Evolutionary conservation across 2,797 vertebrate genomes (phyloP).

Genomic region (Tauraco hartlaubi): DNA sequence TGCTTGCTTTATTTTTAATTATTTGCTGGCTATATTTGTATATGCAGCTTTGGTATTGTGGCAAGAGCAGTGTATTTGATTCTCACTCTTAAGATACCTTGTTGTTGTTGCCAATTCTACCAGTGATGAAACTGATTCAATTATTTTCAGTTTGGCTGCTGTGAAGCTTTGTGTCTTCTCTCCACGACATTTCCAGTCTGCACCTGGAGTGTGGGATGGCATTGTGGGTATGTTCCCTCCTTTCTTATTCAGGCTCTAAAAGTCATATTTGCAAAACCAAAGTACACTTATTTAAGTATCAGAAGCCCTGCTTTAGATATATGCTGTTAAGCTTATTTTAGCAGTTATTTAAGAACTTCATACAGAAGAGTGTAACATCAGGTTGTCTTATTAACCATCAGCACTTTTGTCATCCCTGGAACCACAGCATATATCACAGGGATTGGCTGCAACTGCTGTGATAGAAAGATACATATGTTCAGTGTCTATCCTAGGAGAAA

Average conservation of each 20-base stretch:
- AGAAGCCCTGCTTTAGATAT: background rate
- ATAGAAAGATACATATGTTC: background rate
- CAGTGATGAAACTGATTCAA: background rate
- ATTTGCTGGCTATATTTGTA: background rate
- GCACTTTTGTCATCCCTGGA: background rate
- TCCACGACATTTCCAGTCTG: slow-evolving; percentile 91
- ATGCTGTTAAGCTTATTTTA: background rate
- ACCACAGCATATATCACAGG: fast-evolving
- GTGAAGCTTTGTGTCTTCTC: slow-evolving; percentile 93
- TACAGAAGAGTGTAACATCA: background rate
- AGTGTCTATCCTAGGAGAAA: background rate
- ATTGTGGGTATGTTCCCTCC: slow-evolving; percentile 90
- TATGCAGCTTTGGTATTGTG: background rate
- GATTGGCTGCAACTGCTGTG: background rate
- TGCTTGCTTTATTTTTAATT: background rate
- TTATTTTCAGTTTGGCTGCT: slow-evolving; percentile 92
- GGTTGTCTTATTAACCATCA: background rate
- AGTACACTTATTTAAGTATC: slow-evolving; percentile 67
- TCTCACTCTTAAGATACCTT: background rate
- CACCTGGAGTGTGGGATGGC: slow-evolving; percentile 95
- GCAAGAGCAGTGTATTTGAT: background rate
- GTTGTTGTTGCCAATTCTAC: background rate
- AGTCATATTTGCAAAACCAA: slow-evolving; percentile 71
- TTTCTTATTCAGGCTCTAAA: slow-evolving; percentile 60
- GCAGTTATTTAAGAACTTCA: background rate